Conservation (phyloP, 2,797 vertebrate genomes). For the Hyperoplus lanceolatus region DNA sequence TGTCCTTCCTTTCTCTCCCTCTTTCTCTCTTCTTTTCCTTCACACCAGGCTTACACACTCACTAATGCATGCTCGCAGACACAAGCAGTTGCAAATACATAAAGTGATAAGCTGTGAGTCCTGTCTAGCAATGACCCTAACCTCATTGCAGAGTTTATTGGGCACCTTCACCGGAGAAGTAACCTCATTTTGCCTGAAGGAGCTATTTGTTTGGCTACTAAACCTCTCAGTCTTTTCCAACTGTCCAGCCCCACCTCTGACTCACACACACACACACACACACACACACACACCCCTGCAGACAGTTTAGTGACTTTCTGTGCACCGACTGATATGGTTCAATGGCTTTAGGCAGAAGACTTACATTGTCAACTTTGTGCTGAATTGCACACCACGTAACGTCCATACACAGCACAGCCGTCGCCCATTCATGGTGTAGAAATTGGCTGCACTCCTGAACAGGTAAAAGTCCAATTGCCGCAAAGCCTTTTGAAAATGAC, state of each 20-base stretch:
- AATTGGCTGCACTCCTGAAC: conserved; percentile 40
- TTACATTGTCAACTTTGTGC: conserved; percentile 65
- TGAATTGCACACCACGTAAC: conserved; percentile 56
- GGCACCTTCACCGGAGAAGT: conserved; percentile 66
- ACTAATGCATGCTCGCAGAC: conserved; percentile 20
- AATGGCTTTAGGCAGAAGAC: conserved; percentile 56
- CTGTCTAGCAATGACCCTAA: conserved; percentile 72
- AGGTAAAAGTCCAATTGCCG: conserved; percentile 37
- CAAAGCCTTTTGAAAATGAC: conserved; percentile 23
- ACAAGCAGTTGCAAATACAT: conserved; percentile 37
- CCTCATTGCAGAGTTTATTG: conserved; percentile 78
- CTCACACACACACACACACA: conserved; percentile 12
- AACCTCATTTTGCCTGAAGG: conserved; percentile 76
- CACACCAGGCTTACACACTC: conserved; percentile 26
- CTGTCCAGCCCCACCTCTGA: conserved; percentile 36
- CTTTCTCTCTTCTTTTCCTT: conserved; percentile 19
- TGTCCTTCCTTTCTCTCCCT: conserved; percentile 11
- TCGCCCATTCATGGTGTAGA: conserved; percentile 12
- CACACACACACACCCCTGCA: conserved; percentile 31
- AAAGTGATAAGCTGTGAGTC: conserved; percentile 69
- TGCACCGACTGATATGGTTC: conserved; percentile 49
- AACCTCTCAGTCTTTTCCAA: conserved; percentile 28
- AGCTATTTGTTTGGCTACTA: conserved; percentile 75
- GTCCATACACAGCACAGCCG: conserved; percentile 41
- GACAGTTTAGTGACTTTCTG: conserved; percentile 44